phyloP scores from a whole-genome alignment of 2,797 vertebrate species.

The Poecilia gillii region DNA sequence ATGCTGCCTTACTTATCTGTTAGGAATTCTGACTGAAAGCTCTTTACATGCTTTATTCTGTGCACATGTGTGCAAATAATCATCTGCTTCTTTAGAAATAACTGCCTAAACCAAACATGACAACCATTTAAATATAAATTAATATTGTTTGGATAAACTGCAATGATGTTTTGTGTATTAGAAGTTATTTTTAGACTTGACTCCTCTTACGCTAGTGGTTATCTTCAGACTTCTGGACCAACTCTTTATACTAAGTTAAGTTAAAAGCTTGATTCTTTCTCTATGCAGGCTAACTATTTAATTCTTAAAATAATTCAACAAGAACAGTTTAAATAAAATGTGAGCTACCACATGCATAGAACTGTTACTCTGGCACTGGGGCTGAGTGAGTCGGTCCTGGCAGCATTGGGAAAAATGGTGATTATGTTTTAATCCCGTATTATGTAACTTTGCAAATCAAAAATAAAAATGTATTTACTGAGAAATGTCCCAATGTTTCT shows the following conservation, averaged over 20 bases:
- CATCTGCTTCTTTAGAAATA: background rate
- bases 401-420: background rate
- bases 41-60: background rate
- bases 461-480: conserved; percentile 6
- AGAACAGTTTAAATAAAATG: background rate
- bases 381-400: conserved; percentile 2
- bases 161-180: background rate
- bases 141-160: background rate
- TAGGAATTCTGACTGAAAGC: background rate
- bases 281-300: background rate
- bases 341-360: background rate
- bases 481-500: conserved; percentile 36
- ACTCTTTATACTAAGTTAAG: background rate
- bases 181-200: background rate
- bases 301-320: background rate
- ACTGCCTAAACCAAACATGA: background rate
- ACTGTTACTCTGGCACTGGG: conserved; percentile 15
- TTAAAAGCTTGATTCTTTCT: background rate
- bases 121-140: background rate
- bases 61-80: background rate
- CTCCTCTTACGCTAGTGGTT: background rate
- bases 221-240: background rate
- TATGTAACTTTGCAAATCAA: conserved; percentile 34
- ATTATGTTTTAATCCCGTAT: conserved; percentile 28
- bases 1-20: background rate